A percentile compares a stretch with the other conserved stretches of the same genome.
phyloP scores from a whole-genome alignment of 2,797 vertebrate species.

The Acipenser transmontanus region DNA sequence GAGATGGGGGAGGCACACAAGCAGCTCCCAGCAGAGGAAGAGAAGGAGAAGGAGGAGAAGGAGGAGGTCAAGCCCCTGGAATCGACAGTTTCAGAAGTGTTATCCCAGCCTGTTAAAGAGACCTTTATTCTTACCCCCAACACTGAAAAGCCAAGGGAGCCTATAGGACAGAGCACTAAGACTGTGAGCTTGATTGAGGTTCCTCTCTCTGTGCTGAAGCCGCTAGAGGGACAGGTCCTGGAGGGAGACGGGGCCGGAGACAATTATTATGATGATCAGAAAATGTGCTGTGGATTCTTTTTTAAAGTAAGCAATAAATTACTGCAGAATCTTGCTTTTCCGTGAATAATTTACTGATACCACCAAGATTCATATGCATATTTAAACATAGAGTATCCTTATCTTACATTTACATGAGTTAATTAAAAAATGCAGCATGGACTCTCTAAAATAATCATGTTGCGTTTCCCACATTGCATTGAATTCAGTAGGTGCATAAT shows the following conservation, averaged over 20 bases:
- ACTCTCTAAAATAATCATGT: no score
- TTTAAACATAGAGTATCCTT: no score
- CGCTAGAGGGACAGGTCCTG: constrained; percentile 59
- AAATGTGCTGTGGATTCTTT: constrained; percentile 89
- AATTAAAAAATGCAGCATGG: no score
- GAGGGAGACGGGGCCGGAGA: constrained; percentile 61
- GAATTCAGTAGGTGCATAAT: no score
- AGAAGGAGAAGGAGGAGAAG: constrained; percentile 32
- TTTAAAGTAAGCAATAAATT: constrained; percentile 75
- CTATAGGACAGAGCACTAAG: constrained; percentile 50
- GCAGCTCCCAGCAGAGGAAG: constrained; percentile 28
- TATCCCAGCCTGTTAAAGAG: constrained; percentile 77
- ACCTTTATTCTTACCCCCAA: constrained; percentile 71
- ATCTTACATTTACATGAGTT: no score
- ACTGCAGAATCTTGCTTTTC: no score
- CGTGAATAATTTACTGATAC: no score
- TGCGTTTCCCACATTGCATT: no score
- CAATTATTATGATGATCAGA: constrained; percentile 76
- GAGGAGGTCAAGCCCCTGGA: constrained; percentile 62
- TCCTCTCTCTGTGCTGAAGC: constrained; percentile 78
- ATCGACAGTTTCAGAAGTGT: constrained; percentile 75
- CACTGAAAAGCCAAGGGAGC: constrained; percentile 63
- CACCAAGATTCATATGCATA: no score
- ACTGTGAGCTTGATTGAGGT: constrained; percentile 80
- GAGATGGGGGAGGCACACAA: constrained; percentile 20